Evolutionary conservation across 2,888 invertebrate species (phyloP).

Genomic region (Drosophila pegasa): DNA sequence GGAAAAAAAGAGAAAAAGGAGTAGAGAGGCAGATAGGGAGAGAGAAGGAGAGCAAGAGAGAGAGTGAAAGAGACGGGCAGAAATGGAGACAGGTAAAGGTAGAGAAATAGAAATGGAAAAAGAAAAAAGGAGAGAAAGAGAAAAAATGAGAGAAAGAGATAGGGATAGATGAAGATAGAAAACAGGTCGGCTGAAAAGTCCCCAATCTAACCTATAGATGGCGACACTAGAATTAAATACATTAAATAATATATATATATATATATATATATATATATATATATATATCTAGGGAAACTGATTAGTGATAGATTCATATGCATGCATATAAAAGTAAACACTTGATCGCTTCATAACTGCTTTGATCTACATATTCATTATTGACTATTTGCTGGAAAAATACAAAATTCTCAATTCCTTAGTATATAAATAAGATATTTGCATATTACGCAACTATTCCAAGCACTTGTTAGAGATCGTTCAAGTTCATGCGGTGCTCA

Average conservation of each 20-base stretch:
- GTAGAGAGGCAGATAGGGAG: too few relatives aligned
- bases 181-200: too few relatives aligned
- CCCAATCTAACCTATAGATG: too few relatives aligned
- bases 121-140: neutral
- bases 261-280: too few relatives aligned
- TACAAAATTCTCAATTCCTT: neutral
- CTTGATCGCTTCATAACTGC: too few relatives aligned
- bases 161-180: neutral
- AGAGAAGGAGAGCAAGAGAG: neutral
- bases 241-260: too few relatives aligned
- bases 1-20: too few relatives aligned
- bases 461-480: neutral
- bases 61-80: neutral
- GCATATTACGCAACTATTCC: neutral
- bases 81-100: too few relatives aligned
- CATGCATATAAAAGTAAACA: too few relatives aligned
- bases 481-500: neutral
- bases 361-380: neutral
- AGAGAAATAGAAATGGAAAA: neutral
- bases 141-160: neutral
- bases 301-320: too few relatives aligned
- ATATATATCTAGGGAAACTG: too few relatives aligned
- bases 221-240: too few relatives aligned
- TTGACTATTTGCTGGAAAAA: neutral
- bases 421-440: neutral